Evolutionary conservation across 2,797 vertebrate species (phyloP), one percentile per base, ranked within the genome.

Genomic region (Amblyraja radiata): DNA sequence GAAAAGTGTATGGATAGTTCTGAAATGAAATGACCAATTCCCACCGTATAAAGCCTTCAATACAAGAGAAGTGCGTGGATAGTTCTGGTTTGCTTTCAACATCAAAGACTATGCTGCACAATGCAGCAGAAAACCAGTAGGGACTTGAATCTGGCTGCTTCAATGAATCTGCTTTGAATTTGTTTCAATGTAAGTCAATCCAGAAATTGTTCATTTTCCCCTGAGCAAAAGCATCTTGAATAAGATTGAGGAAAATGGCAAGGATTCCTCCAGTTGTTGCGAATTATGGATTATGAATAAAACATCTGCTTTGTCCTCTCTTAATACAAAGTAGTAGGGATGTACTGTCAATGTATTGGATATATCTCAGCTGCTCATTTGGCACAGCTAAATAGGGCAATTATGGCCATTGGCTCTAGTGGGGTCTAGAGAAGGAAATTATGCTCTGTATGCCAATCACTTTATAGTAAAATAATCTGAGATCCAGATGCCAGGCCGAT

Each of bases 151-250:
- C 28, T 18, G 58, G 5, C 58, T n/a, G 58, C 25, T 86, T 86
- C 28, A 54, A 86, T n/a, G 4, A 63, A 86, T 86, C 28, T 63
- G 58, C n/a, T 86, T 86, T 86, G 28, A 86, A 63, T 86, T 86
- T 86, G 58, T 63, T 86, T 86, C 58, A n/a, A 58, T 61, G 58
- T 84, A 6, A 63, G 83, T 32, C 13, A 16, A n/a, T 63, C 28
- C 14, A 5, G 2, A 6, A 25, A 13, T 63, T 8, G 25, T 32
- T 86, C 5, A 6, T 63, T 16, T 6, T 32, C 58, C 58, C 58
- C 58, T 14, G 28, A 28, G 58, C 58, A 63, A 28, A 58, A n/a
- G 2, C n/a, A 84, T 63, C 46, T 61, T 61, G 25, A 61, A 84
- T 63, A 61, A 11, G 54, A n/a, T 28, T 10, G 1, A 63, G 58